Conservation (phyloP, 2,113 vertebrate genomes). For the Trinectes maculatus region DNA sequence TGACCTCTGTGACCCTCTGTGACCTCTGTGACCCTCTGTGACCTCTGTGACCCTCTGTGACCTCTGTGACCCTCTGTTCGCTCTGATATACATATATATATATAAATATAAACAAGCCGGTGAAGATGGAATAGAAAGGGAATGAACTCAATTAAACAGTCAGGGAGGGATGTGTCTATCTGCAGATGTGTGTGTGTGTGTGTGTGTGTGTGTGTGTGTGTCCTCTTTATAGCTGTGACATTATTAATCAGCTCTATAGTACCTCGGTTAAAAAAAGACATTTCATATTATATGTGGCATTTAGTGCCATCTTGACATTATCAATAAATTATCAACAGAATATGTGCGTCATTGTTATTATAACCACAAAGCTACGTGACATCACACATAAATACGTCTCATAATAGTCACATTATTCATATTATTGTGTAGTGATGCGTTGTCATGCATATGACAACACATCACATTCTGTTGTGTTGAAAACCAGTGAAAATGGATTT, state of each 20-base stretch:
- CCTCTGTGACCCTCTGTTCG: too few species aligned
- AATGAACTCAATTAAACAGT: slow-evolving; percentile 72
- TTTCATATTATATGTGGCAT: slow-evolving; percentile 1
- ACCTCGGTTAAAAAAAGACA: neutral
- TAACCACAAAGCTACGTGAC: neutral
- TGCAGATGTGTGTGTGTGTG: too few species aligned
- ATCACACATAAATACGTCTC: slow-evolving; percentile 5
- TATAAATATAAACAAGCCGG: slow-evolving; percentile 41
- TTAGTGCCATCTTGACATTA: neutral
- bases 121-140: slow-evolving; percentile 52
- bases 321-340: neutral
- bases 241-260: too few species aligned
- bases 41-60: too few species aligned
- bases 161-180: slow-evolving; percentile 1
- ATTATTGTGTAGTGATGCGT: neutral
- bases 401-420: slow-evolving; percentile 22
- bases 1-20: too few species aligned
- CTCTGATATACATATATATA: slow-evolving; percentile 71
- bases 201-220: neutral
- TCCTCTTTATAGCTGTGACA: neutral
- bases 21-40: too few species aligned
- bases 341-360: slow-evolving; percentile 6
- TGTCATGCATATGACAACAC: slow-evolving; percentile 10
- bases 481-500: neutral
- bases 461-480: neutral